Conservation (phyloP, 2,888 invertebrate species). For the Ommatoiulus sabulosus region DNA sequence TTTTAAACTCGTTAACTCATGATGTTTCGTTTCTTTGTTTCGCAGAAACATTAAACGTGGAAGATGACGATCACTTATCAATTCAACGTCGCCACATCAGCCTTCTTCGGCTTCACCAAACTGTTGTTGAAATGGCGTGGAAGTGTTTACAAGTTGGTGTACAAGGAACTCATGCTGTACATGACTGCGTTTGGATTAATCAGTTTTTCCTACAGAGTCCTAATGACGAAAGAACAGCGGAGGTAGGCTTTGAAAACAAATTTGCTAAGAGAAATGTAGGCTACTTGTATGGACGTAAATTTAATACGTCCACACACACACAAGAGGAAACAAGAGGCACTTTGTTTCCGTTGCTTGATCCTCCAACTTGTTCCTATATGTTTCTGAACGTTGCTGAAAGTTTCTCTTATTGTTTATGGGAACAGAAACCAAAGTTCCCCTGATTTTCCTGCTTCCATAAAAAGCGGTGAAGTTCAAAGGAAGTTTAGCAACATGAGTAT, state of each 20-base stretch:
- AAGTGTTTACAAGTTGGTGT: slow-evolving; percentile 56
- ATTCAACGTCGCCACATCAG: slow-evolving; percentile 52
- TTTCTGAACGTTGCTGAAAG: too few species aligned
- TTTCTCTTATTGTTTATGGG: too few species aligned
- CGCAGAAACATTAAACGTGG: neutral
- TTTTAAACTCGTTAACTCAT: neutral
- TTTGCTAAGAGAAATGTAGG: too few species aligned
- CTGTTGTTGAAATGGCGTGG: slow-evolving; percentile 55
- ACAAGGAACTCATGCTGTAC: slow-evolving; percentile 57
- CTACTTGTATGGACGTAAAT: too few species aligned
- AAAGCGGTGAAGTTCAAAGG: too few species aligned
- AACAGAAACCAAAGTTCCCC: too few species aligned
- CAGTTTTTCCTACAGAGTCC: slow-evolving; percentile 60
- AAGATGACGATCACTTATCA: slow-evolving; percentile 56
- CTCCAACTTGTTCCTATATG: too few species aligned
- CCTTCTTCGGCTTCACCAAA: slow-evolving; percentile 56
- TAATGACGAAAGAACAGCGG: slow-evolving; percentile 59
- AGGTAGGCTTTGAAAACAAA: slow-evolving; percentile 58
- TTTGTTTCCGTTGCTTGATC: too few species aligned
- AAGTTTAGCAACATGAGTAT: too few species aligned
- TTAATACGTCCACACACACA: too few species aligned
- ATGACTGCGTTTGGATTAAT: slow-evolving; percentile 59
- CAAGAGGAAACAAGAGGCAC: too few species aligned
- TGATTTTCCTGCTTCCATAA: too few species aligned
- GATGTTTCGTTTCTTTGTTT: neutral